These are phyloP conservation scores for Aramus guarauna DNA, from an alignment of 2,113 vertebrate species.

Conservation along the genomic window DNA sequence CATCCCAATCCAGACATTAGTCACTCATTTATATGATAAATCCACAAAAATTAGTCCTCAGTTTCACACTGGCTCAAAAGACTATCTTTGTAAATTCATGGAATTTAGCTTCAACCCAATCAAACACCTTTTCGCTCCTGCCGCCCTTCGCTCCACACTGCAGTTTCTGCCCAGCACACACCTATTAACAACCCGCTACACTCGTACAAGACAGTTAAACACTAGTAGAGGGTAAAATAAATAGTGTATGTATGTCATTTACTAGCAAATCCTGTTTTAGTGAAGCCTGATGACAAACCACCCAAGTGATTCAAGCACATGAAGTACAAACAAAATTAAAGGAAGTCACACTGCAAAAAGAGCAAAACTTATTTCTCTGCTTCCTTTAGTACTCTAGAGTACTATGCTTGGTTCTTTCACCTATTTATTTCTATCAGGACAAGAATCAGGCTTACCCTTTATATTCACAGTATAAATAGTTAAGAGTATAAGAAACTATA, in stretches of 20 bases:
- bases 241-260: rapidly evolving
- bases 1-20: background rate
- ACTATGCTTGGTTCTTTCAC: background rate
- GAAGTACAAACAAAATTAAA: background rate
- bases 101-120: background rate
- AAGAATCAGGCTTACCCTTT: background rate
- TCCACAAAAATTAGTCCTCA: background rate
- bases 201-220: background rate
- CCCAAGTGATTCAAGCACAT: background rate
- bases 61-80: background rate
- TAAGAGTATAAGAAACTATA: background rate
- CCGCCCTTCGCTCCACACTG: rapidly evolving
- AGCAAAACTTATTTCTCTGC: background rate
- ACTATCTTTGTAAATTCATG: background rate
- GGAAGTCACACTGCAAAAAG: background rate
- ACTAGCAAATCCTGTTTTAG: background rate
- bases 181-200: background rate
- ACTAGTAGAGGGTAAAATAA: background rate
- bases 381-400: background rate
- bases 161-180: background rate
- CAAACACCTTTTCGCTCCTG: background rate
- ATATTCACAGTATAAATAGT: background rate
- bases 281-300: background rate
- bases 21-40: background rate
- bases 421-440: background rate